Evolutionary conservation across 2,888 invertebrate genomes (phyloP), one percentile per base, ranked within the genome.

Genomic region (Ochlodes sylvanus): DNA sequence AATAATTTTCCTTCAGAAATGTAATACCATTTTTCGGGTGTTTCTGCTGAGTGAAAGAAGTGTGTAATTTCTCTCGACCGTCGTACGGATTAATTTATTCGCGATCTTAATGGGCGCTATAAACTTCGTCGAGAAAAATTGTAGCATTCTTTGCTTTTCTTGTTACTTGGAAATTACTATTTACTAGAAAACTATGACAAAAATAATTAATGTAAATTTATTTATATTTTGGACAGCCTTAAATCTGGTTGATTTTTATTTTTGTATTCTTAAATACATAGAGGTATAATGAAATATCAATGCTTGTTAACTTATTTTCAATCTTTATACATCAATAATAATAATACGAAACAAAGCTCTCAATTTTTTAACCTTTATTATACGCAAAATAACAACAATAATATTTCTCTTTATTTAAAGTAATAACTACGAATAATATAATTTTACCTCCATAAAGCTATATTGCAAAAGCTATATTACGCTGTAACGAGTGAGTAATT

Each of bases 1-100:
- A 83, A 82, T 83, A 85, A 86, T 82, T 84, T 82, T 77, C 79
- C 83, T 79, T 81, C 77, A 75, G 76, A 81, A 76, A 79, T 73
- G 80, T 83, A 82, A 85, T 83, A 80, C 81, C 81, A 83, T 86
- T 82, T 85, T 81, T 77, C 72, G 70, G 72, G 63, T 72, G 71
- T 76, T 80, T 76, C 77, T 76, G 77, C 70, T 74, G 72, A 71
- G 74, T 78, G 76, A 82, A 83, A 81, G 78, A 77, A 76, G 79
- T 76, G 61, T 69, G 61, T 68, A 41, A 63, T 63, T 63, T 66
- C 47, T 55, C 63, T 63, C 61, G 44, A 44, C 67, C 44, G 61
- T 44, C 55, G 60, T 67, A 61, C 54, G 54, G 67, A 61, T 67
- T 67, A 55, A 67, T 67, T 67, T 67, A 67, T 67, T 67, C 67